Percentiles rank a stretch among this genome's conserved stretches.
Conservation (phyloP, 1,140 invertebrate genomes). For the Zaprionus ornatus region DNA sequence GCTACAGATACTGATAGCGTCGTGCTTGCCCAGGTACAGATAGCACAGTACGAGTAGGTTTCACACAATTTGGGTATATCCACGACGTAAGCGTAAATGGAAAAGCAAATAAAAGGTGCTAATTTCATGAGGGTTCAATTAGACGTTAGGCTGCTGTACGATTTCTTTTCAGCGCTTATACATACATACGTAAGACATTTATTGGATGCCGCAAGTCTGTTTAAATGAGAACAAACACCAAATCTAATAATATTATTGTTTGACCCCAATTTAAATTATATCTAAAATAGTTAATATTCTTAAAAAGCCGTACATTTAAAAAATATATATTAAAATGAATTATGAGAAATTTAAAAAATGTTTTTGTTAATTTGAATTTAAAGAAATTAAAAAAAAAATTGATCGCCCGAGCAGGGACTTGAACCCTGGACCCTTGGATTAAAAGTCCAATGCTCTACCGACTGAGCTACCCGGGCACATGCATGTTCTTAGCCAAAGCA, state of each 20-base stretch:
- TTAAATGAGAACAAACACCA: constrained; percentile 16
- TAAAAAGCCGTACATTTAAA: no score
- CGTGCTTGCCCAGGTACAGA: constrained; percentile 45
- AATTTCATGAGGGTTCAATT: constrained; percentile 83
- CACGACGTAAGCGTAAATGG: constrained; percentile 64
- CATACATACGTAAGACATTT: not conserved
- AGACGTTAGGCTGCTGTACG: constrained; percentile 60
- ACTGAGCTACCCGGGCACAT: constrained; percentile 90
- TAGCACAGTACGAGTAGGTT: constrained; percentile 34
- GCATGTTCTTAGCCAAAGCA: not conserved
- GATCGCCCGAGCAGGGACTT: constrained; percentile 90
- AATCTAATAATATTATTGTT: not conserved
- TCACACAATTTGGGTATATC: constrained; percentile 67
- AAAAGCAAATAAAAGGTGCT: constrained; percentile 80
- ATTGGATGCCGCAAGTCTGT: constrained; percentile 4
- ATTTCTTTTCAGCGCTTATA: constrained; percentile 58
- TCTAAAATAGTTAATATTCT: no score
- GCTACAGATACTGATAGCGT: constrained; percentile 37
- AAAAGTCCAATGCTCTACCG: constrained; percentile 92
- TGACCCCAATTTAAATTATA: no score
- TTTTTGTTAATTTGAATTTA: no score
- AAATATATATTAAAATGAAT: no score
- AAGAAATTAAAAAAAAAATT: not conserved
- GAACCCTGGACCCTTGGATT: constrained; percentile 92
- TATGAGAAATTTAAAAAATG: not conserved